These are phyloP conservation scores for Pseudomugil gertrudae DNA, from an alignment of 2,797 vertebrate species.

Conservation along the genomic window DNA sequence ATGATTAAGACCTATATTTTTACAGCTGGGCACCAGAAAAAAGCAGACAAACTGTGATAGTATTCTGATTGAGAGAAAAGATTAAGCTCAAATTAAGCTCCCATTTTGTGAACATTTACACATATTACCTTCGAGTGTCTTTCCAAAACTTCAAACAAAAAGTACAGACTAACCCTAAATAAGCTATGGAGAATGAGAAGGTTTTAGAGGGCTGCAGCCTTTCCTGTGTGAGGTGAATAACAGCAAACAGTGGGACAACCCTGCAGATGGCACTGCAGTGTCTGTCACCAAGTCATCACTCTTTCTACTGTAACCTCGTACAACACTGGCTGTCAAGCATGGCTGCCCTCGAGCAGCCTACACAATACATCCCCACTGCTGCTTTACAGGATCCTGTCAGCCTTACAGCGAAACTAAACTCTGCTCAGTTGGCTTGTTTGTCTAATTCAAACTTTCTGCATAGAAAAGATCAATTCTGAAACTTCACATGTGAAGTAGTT, in stretches of 20 bases:
- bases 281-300: slow-evolving; percentile 65
- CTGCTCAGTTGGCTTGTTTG: slow-evolving; percentile 3
- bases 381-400: slow-evolving; percentile 22
- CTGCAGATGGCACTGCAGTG: slow-evolving; percentile 45
- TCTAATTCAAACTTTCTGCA: background rate
- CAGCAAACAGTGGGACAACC: slow-evolving; percentile 38
- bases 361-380: slow-evolving; percentile 20
- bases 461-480: background rate
- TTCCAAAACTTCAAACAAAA: slow-evolving; percentile 3
- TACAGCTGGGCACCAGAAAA: no score
- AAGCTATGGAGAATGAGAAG: slow-evolving; percentile 1
- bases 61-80: no score
- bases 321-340: slow-evolving; percentile 64
- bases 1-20: no score
- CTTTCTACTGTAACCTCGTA: slow-evolving; percentile 49
- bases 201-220: slow-evolving; percentile 34
- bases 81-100: no score
- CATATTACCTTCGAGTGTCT: no score
- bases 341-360: slow-evolving; percentile 44
- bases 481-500: slow-evolving; percentile 12
- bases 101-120: no score
- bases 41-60: no score
- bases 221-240: slow-evolving; percentile 40
- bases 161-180: background rate
- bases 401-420: slow-evolving; percentile 15